phyloP scores from a whole-genome alignment of 2,888 invertebrate species.

The Luperina nickerlii region DNA sequence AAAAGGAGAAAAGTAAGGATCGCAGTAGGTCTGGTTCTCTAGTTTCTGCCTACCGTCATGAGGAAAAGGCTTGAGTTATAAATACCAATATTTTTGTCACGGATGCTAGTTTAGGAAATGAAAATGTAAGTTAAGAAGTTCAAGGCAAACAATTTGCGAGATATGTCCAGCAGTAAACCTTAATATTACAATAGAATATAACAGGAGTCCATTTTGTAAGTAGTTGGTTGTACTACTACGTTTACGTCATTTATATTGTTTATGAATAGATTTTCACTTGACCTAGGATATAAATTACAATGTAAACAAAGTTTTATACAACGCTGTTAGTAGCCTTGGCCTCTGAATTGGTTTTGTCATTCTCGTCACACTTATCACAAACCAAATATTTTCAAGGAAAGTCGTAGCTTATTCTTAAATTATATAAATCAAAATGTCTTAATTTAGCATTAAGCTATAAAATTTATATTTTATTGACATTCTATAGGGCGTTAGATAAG shows the following conservation, averaged over 20 bases:
- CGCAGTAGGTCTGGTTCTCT: background rate
- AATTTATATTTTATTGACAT: slow-evolving; percentile 29
- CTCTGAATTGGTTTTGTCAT: background rate
- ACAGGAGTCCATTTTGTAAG: background rate
- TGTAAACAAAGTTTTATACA: background rate
- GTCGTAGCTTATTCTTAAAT: slow-evolving; percentile 12
- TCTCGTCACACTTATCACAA: background rate
- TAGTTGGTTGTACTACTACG: background rate
- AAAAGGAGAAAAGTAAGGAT: background rate
- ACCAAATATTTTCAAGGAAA: slow-evolving; percentile 48
- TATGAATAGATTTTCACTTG: slow-evolving; percentile 6
- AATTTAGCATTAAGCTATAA: slow-evolving; percentile 24
- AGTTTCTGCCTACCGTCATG: background rate
- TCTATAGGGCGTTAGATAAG: slow-evolving; percentile 21
- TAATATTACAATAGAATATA: background rate
- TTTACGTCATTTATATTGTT: slow-evolving; percentile 27
- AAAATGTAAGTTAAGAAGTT: background rate
- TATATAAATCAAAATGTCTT: slow-evolving; percentile 31
- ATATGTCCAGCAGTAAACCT: background rate
- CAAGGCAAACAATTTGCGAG: background rate
- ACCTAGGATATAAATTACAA: background rate
- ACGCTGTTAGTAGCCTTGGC: background rate
- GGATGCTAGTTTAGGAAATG: background rate
- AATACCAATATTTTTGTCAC: background rate
- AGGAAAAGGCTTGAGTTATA: background rate